These are phyloP conservation scores for Nephrotoma guestfalica DNA, from an alignment of 2,888 invertebrate species.

Conservation along the genomic window DNA sequence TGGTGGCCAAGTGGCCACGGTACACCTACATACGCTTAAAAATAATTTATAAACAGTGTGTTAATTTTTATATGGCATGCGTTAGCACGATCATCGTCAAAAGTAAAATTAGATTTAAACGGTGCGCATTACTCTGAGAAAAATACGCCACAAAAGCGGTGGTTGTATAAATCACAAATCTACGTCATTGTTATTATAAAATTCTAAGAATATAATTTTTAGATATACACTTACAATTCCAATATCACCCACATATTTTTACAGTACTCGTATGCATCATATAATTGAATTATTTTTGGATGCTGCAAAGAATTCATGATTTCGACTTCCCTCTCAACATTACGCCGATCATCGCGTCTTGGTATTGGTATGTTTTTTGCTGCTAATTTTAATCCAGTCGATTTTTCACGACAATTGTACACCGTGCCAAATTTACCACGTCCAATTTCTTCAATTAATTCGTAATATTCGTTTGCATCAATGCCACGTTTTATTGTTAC, in stretches of 20 bases:
- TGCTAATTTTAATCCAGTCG: constrained; percentile 65
- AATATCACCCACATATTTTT: constrained; percentile 93
- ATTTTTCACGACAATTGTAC: constrained; percentile 78
- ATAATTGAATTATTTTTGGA: constrained; percentile 89
- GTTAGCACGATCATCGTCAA: neutral
- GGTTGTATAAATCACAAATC: neutral
- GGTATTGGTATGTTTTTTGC: constrained; percentile 85
- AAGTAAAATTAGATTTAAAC: neutral
- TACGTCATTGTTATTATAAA: neutral
- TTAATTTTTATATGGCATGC: neutral
- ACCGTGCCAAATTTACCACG: constrained; percentile 98
- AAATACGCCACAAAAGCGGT: neutral
- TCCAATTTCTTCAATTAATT: constrained; percentile 81
- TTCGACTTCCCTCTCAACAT: constrained; percentile 90
- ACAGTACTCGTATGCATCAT: constrained; percentile 90
- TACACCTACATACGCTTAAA: neutral
- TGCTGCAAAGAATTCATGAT: constrained; percentile 92
- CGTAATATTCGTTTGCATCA: constrained; percentile 76
- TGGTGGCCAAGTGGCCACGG: neutral
- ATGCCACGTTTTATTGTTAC: constrained; percentile 69
- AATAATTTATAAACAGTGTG: neutral
- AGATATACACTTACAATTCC: constrained; percentile 71
- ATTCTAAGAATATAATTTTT: neutral
- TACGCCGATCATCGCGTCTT: constrained; percentile 72
- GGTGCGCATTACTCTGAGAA: neutral